phyloP scores from a whole-genome alignment of 2,888 invertebrate genomes.

The Drosophila mettleri region DNA sequence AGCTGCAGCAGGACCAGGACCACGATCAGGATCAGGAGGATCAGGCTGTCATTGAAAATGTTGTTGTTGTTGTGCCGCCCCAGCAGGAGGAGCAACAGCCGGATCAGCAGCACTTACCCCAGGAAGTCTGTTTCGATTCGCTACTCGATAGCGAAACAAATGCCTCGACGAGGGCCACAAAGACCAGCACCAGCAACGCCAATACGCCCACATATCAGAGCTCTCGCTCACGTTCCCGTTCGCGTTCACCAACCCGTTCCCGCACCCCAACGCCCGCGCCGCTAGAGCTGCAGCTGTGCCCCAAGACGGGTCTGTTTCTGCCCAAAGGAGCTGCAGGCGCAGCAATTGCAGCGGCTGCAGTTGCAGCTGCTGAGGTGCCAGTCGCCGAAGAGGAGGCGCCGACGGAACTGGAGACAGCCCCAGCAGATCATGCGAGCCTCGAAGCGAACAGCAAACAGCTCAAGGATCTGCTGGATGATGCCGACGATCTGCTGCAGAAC shows the following conservation, averaged over 20 bases:
- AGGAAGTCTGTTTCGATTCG: conserved; percentile 61
- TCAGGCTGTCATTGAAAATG: conserved; percentile 55
- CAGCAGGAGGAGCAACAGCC: conserved; percentile 25
- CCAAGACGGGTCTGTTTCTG: conserved; percentile 83
- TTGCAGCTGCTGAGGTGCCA: neutral
- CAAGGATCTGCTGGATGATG: conserved; percentile 83
- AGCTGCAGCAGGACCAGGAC: conserved; percentile 22
- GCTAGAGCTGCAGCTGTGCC: conserved; percentile 80
- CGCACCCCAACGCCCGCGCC: conserved; percentile 50
- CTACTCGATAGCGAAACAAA: conserved; percentile 68
- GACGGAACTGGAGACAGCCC: conserved; percentile 7
- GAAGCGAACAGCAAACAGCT: conserved; percentile 83
- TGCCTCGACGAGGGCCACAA: conserved; percentile 66
- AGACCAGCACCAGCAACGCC: conserved; percentile 52
- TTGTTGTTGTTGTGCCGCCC: conserved; percentile 55
- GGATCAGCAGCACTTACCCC: conserved; percentile 16
- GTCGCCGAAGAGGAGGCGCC: neutral
- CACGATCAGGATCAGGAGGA: conserved; percentile 12
- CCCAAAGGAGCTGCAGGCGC: conserved; percentile 46
- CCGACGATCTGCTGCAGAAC: conserved; percentile 83
- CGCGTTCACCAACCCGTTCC: neutral
- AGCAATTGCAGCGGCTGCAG: neutral
- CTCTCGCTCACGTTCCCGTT: conserved; percentile 27
- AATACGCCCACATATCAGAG: conserved; percentile 73
- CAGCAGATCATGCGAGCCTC: conserved; percentile 48